These are phyloP conservation scores for Lycophotia porphyrea DNA, from an alignment of 2,888 invertebrate species.

Conservation along the genomic window DNA sequence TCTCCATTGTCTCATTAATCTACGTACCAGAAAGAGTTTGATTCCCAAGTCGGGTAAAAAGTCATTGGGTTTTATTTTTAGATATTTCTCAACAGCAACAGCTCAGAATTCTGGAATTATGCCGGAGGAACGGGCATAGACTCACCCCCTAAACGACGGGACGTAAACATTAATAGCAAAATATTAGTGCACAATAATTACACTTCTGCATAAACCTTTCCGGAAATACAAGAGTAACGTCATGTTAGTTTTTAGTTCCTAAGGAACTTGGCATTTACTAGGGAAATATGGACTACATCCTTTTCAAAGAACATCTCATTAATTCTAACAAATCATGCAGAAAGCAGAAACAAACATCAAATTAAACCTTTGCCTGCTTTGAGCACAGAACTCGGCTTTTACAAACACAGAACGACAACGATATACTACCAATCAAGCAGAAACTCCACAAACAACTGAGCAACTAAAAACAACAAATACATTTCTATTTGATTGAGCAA, in stretches of 20 bases:
- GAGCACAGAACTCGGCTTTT: neutral
- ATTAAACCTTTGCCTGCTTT: neutral
- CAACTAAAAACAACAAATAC: conserved; percentile 15
- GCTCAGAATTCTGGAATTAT: neutral
- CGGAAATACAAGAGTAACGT: neutral
- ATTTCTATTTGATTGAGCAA: conserved; percentile 44
- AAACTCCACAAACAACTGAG: conserved; percentile 16
- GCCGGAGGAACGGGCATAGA: neutral
- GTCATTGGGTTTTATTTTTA: neutral
- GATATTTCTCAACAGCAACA: neutral
- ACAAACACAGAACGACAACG: conserved; percentile 14
- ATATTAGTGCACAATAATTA: neutral
- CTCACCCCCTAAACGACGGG: neutral
- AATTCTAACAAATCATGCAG: neutral
- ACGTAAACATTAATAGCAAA: neutral
- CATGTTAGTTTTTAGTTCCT: neutral
- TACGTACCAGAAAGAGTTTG: neutral
- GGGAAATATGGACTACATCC: neutral
- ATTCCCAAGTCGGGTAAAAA: neutral
- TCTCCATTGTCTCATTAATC: neutral
- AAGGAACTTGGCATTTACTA: no score
- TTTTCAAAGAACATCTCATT: conserved; percentile 4
- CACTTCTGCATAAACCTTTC: neutral
- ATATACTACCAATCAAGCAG: conserved; percentile 12
- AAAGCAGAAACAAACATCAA: neutral